Percentiles rank a stretch among this genome's conserved stretches.
phyloP scores from a whole-genome alignment of 2,113 vertebrate genomes.

The Verasper variegatus region DNA sequence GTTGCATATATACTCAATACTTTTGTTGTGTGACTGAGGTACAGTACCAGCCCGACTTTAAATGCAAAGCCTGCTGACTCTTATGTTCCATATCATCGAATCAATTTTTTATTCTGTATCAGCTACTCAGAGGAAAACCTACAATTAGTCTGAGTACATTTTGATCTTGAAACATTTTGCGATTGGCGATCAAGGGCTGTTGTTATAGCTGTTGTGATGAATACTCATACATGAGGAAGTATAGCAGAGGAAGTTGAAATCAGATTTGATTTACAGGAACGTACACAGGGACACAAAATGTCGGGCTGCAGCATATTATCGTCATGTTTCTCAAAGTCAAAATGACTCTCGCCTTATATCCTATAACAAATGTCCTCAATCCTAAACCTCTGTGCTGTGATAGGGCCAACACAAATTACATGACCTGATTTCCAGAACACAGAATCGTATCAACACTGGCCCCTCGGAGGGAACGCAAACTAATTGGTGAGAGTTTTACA shows the following conservation, averaged over 20 bases:
- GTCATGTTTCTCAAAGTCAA: neutral
- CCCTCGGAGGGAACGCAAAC: slow-evolving; percentile 60
- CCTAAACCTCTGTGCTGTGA: slow-evolving; percentile 24
- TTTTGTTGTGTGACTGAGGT: too few species aligned
- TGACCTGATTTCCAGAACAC: slow-evolving; percentile 67
- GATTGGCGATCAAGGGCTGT: neutral
- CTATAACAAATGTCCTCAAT: slow-evolving; percentile 35
- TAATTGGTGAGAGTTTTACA: slow-evolving; percentile 67
- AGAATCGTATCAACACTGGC: slow-evolving; percentile 59
- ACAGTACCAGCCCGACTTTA: neutral
- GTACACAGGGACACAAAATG: neutral
- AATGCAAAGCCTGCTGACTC: neutral
- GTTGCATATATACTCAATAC: neutral
- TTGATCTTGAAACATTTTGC: neutral
- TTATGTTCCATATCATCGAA: neutral
- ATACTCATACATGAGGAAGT: neutral
- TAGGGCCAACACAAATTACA: slow-evolving; percentile 58
- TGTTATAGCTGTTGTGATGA: neutral
- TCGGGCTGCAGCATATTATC: neutral
- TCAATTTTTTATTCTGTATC: neutral
- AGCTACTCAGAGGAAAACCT: neutral
- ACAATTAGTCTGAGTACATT: neutral
- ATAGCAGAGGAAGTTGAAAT: neutral
- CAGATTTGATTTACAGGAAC: neutral
- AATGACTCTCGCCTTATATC: neutral